A percentile compares a stretch with the other conserved stretches of the same genome.
These are phyloP conservation scores for Planiliza haematocheilus DNA, from an alignment of 2,113 vertebrate genomes.

Conservation along the genomic window DNA sequence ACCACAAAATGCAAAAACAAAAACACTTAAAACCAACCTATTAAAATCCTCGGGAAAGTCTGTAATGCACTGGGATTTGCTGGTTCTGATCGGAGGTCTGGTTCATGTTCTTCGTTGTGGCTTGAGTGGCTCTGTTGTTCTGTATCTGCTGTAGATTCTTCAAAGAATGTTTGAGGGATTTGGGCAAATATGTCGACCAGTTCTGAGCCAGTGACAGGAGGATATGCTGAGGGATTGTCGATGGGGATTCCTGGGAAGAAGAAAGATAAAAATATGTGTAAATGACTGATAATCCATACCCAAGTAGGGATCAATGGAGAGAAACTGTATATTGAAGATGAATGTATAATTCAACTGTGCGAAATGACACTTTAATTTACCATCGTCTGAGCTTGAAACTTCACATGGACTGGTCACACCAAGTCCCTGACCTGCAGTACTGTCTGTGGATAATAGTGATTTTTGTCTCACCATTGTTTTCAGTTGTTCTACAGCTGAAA, in stretches of 20 bases:
- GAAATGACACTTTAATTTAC: conserved; percentile 35
- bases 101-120: not conserved
- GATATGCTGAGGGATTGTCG: not conserved
- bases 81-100: not conserved
- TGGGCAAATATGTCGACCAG: not conserved
- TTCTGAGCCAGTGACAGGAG: not conserved
- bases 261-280: not conserved
- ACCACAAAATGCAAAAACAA: not conserved
- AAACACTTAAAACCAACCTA: conserved; percentile 5
- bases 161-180: not conserved
- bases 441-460: not conserved
- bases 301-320: no score
- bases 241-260: not conserved
- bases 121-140: not conserved
- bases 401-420: not conserved
- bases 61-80: not conserved
- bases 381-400: conserved; percentile 28
- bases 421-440: not conserved
- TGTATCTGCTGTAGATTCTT: not conserved
- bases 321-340: no score
- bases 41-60: not conserved
- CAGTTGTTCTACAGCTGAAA: conserved; percentile 50
- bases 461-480: conserved; percentile 10
- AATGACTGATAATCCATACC: not conserved
- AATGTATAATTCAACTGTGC: no score